Conservation (phyloP, 1,140 invertebrate genomes). For the Euwallacea similis region DNA sequence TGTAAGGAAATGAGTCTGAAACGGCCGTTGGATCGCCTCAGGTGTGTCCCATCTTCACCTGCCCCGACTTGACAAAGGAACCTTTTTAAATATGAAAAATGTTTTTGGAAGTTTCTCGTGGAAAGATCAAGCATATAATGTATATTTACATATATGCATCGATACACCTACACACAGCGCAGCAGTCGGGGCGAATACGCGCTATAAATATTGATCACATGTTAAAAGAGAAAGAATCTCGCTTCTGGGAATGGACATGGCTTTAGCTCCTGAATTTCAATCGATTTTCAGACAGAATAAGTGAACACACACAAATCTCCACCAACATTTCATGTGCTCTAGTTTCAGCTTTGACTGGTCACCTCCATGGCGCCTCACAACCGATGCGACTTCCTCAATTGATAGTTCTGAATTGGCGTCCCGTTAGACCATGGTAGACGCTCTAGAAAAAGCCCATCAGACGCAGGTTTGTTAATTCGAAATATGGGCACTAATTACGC, state of each 20-base stretch:
- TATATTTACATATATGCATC: conserved; percentile 1
- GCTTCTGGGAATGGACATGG: conserved; percentile 12
- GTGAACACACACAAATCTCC: no score
- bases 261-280: no score
- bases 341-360: no score
- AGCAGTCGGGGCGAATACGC: conserved; percentile 8
- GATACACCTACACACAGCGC: conserved; percentile 9
- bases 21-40: conserved; percentile 41
- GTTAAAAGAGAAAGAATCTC: conserved; percentile 21
- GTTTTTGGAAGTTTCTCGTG: no score
- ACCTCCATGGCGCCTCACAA: no score
- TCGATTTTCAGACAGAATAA: no score
- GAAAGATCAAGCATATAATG: no score
- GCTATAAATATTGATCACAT: conserved; percentile 17
- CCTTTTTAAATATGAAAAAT: not conserved
- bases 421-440: conserved; percentile 4
- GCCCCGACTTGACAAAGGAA: conserved; percentile 25
- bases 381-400: not conserved
- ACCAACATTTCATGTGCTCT: no score
- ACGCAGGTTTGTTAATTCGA: not conserved
- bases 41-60: conserved; percentile 42
- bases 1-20: conserved; percentile 44
- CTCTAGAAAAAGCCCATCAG: not conserved
- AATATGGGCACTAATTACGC: conserved; percentile 7
- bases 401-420: not conserved